Conservation (phyloP, 2,888 invertebrate species). For the Cylloceria caligata region DNA sequence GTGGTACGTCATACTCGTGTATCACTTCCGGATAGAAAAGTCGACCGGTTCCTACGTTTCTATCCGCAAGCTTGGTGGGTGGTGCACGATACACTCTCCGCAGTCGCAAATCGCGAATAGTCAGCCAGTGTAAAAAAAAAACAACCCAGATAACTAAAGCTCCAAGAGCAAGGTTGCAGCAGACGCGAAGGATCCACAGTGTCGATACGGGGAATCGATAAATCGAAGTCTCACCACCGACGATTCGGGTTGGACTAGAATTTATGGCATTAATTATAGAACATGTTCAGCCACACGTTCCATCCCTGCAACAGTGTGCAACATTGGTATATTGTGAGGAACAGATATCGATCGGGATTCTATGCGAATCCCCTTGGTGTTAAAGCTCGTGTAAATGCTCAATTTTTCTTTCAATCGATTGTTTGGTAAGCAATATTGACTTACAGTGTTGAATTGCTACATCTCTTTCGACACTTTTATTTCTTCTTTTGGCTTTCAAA, state of each 20-base stretch:
- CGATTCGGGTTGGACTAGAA: constrained; percentile 69
- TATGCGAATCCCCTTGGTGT: neutral
- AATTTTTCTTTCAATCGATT: constrained; percentile 8
- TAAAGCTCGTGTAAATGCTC: neutral
- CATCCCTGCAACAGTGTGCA: neutral
- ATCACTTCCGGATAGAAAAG: constrained; percentile 75
- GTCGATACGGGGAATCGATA: constrained; percentile 72
- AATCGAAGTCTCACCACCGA: constrained; percentile 72
- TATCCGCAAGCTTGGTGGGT: constrained; percentile 7
- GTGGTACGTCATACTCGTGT: constrained; percentile 80
- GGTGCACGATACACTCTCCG: constrained; percentile 5
- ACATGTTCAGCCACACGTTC: constrained; percentile 36
- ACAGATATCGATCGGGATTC: neutral
- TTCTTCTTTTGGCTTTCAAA: constrained; percentile 32
- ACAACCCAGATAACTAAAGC: neutral
- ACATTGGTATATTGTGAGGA: neutral
- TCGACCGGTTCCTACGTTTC: constrained; percentile 42
- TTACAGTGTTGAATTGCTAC: constrained; percentile 25
- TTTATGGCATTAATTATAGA: constrained; percentile 77
- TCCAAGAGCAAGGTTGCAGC: constrained; percentile 18
- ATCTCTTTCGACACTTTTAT: constrained; percentile 41
- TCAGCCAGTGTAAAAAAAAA: constrained; percentile 31
- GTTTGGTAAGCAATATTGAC: constrained; percentile 36
- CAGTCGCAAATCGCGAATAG: constrained; percentile 48
- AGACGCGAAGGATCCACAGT: constrained; percentile 26